Conservation (phyloP, 2,888 invertebrate genomes). For the Acanthosoma haemorrhoidale region DNA sequence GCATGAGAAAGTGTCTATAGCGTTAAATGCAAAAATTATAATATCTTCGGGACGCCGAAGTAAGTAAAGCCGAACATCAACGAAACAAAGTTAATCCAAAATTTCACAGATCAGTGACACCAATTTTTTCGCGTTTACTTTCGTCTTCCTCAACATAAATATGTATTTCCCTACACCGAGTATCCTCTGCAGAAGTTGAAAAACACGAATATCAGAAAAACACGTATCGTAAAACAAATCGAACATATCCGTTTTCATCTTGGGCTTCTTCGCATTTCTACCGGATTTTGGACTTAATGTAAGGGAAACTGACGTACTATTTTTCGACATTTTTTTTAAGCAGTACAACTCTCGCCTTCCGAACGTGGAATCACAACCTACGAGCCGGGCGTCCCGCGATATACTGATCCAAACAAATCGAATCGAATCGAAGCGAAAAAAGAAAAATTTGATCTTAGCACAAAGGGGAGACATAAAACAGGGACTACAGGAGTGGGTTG, state of each 20-base stretch:
- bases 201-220: neutral
- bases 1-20: too few species aligned
- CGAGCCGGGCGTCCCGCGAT: neutral
- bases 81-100: slow-evolving; percentile 1
- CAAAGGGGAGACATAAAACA: neutral
- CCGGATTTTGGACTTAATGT: neutral
- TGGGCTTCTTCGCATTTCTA: neutral
- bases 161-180: neutral
- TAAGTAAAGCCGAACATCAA: too few species aligned
- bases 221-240: neutral
- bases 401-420: neutral
- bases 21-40: too few species aligned
- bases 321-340: too few species aligned
- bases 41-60: too few species aligned
- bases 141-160: neutral
- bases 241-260: neutral
- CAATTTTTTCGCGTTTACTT: neutral
- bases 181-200: neutral
- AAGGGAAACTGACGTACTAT: neutral
- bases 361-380: neutral
- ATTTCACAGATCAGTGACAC: neutral
- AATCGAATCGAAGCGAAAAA: neutral
- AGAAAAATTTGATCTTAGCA: neutral
- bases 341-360: too few species aligned
- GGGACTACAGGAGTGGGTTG: neutral